These are phyloP conservation scores for Syritta pipiens DNA, from an alignment of 2,888 invertebrate genomes.

Conservation along the genomic window DNA sequence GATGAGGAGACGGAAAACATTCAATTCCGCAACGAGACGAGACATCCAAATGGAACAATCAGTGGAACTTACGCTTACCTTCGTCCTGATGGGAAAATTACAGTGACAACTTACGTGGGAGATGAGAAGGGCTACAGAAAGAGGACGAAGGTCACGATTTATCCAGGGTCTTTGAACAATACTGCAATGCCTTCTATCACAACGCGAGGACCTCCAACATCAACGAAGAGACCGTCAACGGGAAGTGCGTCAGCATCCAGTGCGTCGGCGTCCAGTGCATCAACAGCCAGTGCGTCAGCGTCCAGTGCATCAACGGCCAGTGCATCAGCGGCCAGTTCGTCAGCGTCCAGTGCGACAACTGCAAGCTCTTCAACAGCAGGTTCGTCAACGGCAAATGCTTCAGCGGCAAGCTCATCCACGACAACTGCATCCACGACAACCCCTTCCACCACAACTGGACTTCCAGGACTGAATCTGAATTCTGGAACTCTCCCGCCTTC, in stretches of 20 bases:
- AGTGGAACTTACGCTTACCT: constrained; percentile 86
- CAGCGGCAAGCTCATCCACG: background rate
- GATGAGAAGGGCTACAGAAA: constrained; percentile 83
- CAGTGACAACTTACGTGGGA: constrained; percentile 83
- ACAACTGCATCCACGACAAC: background rate
- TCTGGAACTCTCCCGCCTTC: constrained; percentile 71
- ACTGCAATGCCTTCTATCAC: no score
- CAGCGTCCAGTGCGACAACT: background rate
- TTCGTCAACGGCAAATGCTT: background rate
- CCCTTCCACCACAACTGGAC: background rate
- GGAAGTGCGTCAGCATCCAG: no score
- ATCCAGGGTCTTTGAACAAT: no score
- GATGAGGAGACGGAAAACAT: constrained; percentile 84
- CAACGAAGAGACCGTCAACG: no score
- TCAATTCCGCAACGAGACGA: constrained; percentile 86
- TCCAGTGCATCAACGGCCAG: no score
- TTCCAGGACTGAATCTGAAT: constrained; percentile 72
- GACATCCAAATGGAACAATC: constrained; percentile 86
- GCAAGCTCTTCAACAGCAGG: background rate
- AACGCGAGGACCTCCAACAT: no score
- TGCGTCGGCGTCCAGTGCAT: no score
- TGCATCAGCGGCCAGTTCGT: no score
- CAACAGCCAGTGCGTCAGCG: no score
- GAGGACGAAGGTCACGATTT: constrained; percentile 67
- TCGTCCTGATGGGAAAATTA: constrained; percentile 83